These are phyloP conservation scores for Caenorhabditis afra DNA, from an alignment of 2,888 invertebrate species.

Conservation along the genomic window DNA sequence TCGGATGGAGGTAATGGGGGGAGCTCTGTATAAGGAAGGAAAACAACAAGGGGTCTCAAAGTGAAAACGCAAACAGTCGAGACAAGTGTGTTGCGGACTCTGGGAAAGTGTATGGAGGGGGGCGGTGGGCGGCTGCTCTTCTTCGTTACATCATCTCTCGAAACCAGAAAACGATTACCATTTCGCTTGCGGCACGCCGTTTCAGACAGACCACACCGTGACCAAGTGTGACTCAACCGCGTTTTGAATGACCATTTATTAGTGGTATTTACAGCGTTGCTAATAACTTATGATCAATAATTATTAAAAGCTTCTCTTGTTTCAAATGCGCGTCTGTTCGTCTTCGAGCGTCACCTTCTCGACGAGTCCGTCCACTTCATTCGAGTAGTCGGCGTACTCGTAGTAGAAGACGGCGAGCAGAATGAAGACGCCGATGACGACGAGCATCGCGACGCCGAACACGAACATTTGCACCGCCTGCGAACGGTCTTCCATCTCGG, in stretches of 20 bases:
- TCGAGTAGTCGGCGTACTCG: slow-evolving; percentile 64
- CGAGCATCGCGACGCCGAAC: slow-evolving; percentile 84
- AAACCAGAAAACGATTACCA: slow-evolving; percentile 24
- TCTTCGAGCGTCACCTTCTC: slow-evolving; percentile 36
- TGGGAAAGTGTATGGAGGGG: not conserved
- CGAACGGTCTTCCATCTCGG: not conserved
- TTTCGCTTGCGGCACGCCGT: slow-evolving; percentile 3
- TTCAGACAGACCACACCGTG: slow-evolving; percentile 1
- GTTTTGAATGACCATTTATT: not conserved
- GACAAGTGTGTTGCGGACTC: slow-evolving; percentile 1
- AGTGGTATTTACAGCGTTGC: slow-evolving; percentile 1
- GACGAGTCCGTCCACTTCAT: slow-evolving; percentile 25
- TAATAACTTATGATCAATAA: slow-evolving; percentile 28
- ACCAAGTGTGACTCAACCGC: not conserved
- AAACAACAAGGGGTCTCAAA: slow-evolving; percentile 2
- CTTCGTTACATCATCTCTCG: slow-evolving; percentile 45
- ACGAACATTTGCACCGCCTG: slow-evolving; percentile 69
- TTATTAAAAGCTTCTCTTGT: slow-evolving; percentile 17
- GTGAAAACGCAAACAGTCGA: slow-evolving; percentile 9
- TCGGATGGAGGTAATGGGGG: not conserved
- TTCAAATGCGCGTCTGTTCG: slow-evolving; percentile 46
- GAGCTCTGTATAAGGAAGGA: slow-evolving; percentile 1
- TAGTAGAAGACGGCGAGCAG: slow-evolving; percentile 88
- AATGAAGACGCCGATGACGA: slow-evolving; percentile 89
- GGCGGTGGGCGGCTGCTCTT: slow-evolving; percentile 7